Conservation (phyloP, 1,140 invertebrate species). For the Holcopasites calliopsidis region DNA sequence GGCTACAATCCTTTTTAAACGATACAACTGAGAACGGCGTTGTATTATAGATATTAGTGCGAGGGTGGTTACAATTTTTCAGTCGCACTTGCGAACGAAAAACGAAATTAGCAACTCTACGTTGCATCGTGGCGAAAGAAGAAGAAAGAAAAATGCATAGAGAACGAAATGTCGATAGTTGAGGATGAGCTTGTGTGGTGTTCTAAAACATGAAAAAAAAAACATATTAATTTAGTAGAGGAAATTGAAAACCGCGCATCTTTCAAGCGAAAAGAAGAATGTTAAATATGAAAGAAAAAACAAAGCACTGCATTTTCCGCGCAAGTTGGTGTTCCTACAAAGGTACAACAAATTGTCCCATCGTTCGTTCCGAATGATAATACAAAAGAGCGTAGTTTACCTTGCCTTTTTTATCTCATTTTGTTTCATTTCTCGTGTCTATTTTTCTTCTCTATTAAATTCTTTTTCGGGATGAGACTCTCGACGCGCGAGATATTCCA, state of each 20-base stretch:
- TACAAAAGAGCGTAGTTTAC: constrained; percentile 9
- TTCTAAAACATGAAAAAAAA: too few species aligned
- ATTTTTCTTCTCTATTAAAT: background rate
- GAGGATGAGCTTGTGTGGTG: background rate
- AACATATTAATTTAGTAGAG: too few species aligned
- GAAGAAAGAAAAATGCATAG: background rate
- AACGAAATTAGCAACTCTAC: background rate
- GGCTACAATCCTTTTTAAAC: background rate
- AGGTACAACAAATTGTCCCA: background rate
- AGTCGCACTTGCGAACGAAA: background rate
- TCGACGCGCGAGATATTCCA: background rate
- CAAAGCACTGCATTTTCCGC: constrained; percentile 23
- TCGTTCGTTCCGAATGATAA: constrained; percentile 29
- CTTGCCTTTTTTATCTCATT: background rate
- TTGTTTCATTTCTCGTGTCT: background rate
- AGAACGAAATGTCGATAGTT: background rate
- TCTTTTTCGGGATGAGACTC: background rate
- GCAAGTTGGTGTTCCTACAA: constrained; percentile 48
- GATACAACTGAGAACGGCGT: background rate
- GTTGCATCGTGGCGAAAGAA: background rate
- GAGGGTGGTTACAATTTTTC: background rate
- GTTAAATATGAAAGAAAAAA: background rate
- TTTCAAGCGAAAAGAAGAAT: background rate
- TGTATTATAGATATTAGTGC: background rate
- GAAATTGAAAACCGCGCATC: too few species aligned